Evolutionary conservation across 2,797 vertebrate species (phyloP), one percentile per base, ranked within the genome.

Genomic region (Enoplosus armatus): DNA sequence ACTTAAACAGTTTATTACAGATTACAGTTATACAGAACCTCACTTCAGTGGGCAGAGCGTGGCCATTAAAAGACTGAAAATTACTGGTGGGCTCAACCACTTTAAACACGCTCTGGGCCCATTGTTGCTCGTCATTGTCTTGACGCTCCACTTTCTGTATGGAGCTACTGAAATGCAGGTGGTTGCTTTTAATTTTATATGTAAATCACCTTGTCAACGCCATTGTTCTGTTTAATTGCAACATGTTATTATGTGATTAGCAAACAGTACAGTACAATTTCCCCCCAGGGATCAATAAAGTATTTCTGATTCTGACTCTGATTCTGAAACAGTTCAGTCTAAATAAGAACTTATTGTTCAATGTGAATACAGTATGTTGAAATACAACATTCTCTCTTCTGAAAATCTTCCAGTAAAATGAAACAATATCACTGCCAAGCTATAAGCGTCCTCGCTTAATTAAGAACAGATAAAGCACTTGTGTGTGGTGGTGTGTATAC

Each of bases 141-240:
- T 31, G 8, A 69, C 68, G 54, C 56, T 47, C 48, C 50, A 26
- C 29, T 31, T 35, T 50, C 24, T 60, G 15, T 33, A 8, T 24
- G 20, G 14, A 69, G 48, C 10, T 9, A n/a, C 31, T 61, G 35
- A 20, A 35, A 20, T 61, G 24, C 48, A 56, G 45, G 50, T 73
- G 53, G 35, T 41, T 48, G 11, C 14, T 43, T 76, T 68, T 35
- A 62, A 75, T 71, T 85, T 72, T 54, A 59, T 35, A 26, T 51
- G 31, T 53, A 9, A 73, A 75, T 55, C 48, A 66, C 18, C 47
- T 26, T 72, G 62, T 75, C 75, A 56, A 14, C 0, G 15, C 18
- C 56, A 69, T 68, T 88, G 64, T 71, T 59, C 41, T 56, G 33
- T 27, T 12, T 68, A 75, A 80, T 77, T 70, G 47, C 20, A 16